A percentile compares a stretch with the other conserved stretches of the same genome.
Evolutionary conservation across 2,113 vertebrate genomes (phyloP).

Genomic region (Willisornis vidua): DNA sequence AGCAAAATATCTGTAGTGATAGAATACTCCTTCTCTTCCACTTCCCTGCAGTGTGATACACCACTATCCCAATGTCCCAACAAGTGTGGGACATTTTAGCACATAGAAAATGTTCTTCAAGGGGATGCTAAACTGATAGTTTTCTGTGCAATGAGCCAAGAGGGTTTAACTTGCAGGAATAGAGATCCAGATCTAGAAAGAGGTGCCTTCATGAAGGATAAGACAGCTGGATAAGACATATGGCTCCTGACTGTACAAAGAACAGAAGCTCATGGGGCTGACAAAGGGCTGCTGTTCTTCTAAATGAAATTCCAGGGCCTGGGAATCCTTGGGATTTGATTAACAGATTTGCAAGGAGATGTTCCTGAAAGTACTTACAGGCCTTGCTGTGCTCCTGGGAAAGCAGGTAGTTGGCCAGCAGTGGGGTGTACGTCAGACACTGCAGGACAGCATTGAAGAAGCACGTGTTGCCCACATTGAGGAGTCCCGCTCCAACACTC

Average conservation of each 20-base stretch:
- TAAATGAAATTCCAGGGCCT: too few relatives aligned
- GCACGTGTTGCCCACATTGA: slow-evolving; percentile 91
- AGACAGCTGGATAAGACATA: neutral
- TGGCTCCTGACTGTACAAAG: neutral
- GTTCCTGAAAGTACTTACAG: slow-evolving; percentile 72
- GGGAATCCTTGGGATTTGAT: neutral
- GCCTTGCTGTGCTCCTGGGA: slow-evolving; percentile 88
- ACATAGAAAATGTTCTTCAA: neutral
- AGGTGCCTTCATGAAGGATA: neutral
- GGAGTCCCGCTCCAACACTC: slow-evolving; percentile 86
- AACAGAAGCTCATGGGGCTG: neutral
- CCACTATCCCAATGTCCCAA: neutral
- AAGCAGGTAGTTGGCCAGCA: slow-evolving; percentile 90
- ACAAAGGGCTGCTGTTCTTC: neutral
- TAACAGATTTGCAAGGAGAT: neutral
- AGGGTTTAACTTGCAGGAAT: neutral
- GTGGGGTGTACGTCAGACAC: slow-evolving; percentile 89
- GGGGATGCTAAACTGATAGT: neutral
- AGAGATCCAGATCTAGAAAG: neutral
- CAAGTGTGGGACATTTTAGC: neutral
- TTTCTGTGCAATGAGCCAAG: neutral
- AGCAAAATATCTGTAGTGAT: neutral
- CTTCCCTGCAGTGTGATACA: neutral
- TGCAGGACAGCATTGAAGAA: slow-evolving; percentile 91
- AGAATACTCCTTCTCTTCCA: neutral